These are phyloP conservation scores for Rhagoletis pomonella DNA, from an alignment of 1,140 invertebrate genomes.

Conservation along the genomic window DNA sequence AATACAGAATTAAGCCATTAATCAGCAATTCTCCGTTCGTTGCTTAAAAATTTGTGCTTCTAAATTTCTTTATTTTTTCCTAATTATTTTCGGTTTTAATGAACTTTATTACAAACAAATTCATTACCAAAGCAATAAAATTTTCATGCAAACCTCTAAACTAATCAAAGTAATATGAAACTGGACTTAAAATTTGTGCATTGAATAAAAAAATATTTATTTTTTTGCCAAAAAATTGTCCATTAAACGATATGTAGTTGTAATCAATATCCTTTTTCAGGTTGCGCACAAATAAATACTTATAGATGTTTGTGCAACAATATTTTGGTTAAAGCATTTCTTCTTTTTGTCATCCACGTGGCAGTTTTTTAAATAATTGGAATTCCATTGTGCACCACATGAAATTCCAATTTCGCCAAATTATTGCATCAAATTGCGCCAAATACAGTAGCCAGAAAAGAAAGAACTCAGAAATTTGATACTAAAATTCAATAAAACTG, in stretches of 20 bases:
- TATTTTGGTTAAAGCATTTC: no score
- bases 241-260: background rate
- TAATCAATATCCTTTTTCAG: background rate
- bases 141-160: no score
- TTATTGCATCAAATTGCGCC: slow-evolving; percentile 15
- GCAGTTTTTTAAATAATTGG: slow-evolving; percentile 14
- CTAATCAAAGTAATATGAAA: background rate
- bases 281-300: no score
- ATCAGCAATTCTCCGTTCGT: no score
- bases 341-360: background rate
- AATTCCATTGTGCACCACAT: slow-evolving; percentile 20
- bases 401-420: slow-evolving; percentile 14
- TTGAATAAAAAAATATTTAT: background rate
- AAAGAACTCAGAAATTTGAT: background rate
- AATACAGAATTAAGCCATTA: no score
- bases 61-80: no score
- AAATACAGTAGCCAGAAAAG: background rate
- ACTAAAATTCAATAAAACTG: slow-evolving; percentile 35
- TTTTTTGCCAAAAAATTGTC: background rate
- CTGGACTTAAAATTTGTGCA: background rate
- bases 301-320: no score
- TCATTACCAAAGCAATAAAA: no score
- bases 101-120: no score
- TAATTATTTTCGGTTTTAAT: no score
- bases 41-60: no score